Evolutionary conservation across 2,888 invertebrate species (phyloP).

Genomic region (Syrista parreyssii): DNA sequence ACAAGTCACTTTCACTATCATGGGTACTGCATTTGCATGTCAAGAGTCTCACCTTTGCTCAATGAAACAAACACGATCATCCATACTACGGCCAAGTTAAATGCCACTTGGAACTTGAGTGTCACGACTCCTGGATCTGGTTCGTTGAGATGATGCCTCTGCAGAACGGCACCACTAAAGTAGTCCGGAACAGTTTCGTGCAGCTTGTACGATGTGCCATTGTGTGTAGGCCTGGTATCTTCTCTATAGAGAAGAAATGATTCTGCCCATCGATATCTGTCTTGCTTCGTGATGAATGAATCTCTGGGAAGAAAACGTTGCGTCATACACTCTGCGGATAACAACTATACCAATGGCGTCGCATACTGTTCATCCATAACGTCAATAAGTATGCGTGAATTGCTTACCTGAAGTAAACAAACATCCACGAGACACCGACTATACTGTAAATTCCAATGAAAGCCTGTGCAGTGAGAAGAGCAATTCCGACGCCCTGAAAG

Average conservation of each 20-base stretch:
- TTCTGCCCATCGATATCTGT: conserved; percentile 85
- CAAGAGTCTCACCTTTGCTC: conserved; percentile 75
- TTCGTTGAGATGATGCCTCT: conserved; percentile 69
- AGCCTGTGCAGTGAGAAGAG: conserved; percentile 82
- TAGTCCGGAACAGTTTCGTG: conserved; percentile 87
- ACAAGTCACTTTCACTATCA: background rate
- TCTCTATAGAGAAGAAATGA: conserved; percentile 78
- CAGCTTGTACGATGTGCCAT: conserved; percentile 69
- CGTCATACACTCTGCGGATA: background rate
- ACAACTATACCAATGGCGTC: background rate
- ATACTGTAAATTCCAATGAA: conserved; percentile 88
- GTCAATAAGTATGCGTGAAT: background rate
- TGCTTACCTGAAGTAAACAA: conserved; percentile 78
- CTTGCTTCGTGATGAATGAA: conserved; percentile 84
- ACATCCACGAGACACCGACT: conserved; percentile 90
- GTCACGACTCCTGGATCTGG: conserved; percentile 69
- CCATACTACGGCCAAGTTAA: conserved; percentile 91
- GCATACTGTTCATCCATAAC: background rate
- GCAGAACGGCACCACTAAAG: conserved; percentile 86
- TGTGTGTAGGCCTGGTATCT: conserved; percentile 65
- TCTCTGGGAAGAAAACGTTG: conserved; percentile 67
- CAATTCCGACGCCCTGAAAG: conserved; percentile 90
- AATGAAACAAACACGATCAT: conserved; percentile 88
- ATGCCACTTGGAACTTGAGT: conserved; percentile 88
- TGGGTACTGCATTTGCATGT: background rate